Conservation (phyloP, 2,888 invertebrate genomes). For the Dione juno region DNA sequence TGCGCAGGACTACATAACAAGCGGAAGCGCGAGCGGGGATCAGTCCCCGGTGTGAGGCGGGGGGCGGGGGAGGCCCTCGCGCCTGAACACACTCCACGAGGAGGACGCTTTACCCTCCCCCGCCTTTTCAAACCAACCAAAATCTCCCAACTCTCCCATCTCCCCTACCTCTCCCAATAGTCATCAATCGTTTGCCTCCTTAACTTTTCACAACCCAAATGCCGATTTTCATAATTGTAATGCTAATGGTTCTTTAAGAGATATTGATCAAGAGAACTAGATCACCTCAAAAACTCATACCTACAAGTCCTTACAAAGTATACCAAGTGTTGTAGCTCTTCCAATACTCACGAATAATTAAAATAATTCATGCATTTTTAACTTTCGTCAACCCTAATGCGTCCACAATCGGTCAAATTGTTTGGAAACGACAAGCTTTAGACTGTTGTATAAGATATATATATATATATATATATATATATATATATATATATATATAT, state of each 20-base stretch:
- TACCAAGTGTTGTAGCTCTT: neutral
- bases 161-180: slow-evolving; percentile 15
- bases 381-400: no score
- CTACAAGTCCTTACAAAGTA: neutral
- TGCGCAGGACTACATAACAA: slow-evolving; percentile 77
- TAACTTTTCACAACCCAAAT: slow-evolving; percentile 31
- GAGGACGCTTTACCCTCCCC: slow-evolving; percentile 66
- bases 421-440: no score
- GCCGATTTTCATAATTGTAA: slow-evolving; percentile 38
- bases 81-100: slow-evolving; percentile 76
- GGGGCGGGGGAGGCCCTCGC: slow-evolving; percentile 80
- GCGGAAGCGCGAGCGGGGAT: slow-evolving; percentile 77
- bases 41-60: slow-evolving; percentile 80
- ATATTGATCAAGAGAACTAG: slow-evolving; percentile 14
- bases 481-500: no score
- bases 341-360: neutral
- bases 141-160: slow-evolving; percentile 14
- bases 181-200: slow-evolving; percentile 1
- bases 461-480: no score
- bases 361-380: no score
- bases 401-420: no score
- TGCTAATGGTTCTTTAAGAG: slow-evolving; percentile 29
- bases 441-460: no score
- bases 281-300: no score
- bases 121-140: slow-evolving; percentile 36